Evolutionary conservation across 2,113 vertebrate species (phyloP).

Genomic region (Corvus moneduloides): DNA sequence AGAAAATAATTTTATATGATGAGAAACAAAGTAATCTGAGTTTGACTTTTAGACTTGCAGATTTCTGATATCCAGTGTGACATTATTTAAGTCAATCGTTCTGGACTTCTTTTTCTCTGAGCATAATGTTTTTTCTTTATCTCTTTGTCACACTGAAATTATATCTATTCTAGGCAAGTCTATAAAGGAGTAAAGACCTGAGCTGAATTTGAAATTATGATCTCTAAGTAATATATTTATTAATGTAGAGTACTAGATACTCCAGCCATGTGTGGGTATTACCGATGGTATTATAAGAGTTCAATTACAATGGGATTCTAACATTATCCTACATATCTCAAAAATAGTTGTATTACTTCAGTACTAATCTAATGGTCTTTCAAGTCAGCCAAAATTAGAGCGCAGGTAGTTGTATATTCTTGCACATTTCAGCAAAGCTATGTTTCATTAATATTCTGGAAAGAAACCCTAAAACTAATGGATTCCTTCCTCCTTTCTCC

Average conservation of each 20-base stretch:
- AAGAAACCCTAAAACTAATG: slow-evolving; percentile 58
- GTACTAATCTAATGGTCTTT: neutral
- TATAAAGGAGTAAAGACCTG: neutral
- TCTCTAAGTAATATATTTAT: neutral
- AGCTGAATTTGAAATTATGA: neutral
- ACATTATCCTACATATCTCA: neutral
- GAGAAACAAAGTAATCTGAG: neutral
- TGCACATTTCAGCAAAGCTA: slow-evolving; percentile 1
- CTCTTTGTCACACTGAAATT: neutral
- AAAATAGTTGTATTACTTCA: neutral
- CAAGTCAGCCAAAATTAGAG: neutral
- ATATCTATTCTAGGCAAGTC: neutral
- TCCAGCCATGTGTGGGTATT: neutral
- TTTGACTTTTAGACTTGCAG: neutral
- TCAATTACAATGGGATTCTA: neutral
- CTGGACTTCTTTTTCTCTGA: neutral
- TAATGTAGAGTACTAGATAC: neutral
- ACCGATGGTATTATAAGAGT: neutral
- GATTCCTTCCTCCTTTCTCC: slow-evolving; percentile 25
- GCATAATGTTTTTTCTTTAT: neutral
- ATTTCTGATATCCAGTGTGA: neutral
- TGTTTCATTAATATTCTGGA: slow-evolving; percentile 36
- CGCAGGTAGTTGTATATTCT: neutral
- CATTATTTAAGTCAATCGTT: neutral
- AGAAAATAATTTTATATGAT: neutral